Percentiles rank a stretch among this genome's conserved stretches.
These are phyloP conservation scores for Dicentrarchus labrax DNA, from an alignment of 2,113 vertebrate species.

Conservation along the genomic window DNA sequence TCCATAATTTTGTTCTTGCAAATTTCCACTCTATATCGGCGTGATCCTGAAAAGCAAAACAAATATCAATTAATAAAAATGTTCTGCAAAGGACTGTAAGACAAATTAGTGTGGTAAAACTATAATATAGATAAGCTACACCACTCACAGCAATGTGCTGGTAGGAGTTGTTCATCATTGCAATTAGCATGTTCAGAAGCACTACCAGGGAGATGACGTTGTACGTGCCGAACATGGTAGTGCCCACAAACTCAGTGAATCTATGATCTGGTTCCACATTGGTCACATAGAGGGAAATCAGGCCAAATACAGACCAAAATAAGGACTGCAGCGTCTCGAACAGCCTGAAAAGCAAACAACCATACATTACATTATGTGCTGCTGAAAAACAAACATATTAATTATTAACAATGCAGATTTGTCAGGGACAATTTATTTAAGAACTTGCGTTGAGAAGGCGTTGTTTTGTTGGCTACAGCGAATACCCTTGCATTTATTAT, in stretches of 20 bases:
- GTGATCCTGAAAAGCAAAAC: constrained; percentile 88
- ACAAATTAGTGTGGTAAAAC: constrained; percentile 1
- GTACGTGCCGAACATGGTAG: constrained; percentile 98
- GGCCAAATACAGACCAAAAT: constrained; percentile 98
- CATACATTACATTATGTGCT: constrained; percentile 15
- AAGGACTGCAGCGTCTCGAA: constrained; percentile 97
- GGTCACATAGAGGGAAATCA: constrained; percentile 95
- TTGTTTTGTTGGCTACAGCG: constrained; percentile 94
- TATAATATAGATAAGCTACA: background rate
- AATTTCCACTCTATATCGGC: constrained; percentile 99
- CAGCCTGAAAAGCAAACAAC: constrained; percentile 84
- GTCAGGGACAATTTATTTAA: constrained; percentile 16
- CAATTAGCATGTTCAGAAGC: constrained; percentile 99
- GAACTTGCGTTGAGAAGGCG: constrained; percentile 95
- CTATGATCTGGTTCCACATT: constrained; percentile 91
- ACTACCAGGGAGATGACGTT: constrained; percentile 98
- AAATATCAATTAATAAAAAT: constrained; percentile 25
- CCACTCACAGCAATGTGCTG: constrained; percentile 97
- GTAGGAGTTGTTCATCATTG: constrained; percentile 99
- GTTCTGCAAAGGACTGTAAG: background rate
- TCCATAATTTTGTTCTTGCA: constrained; percentile 98
- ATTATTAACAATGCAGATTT: constrained; percentile 23
- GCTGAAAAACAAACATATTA: background rate
- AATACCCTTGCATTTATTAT: constrained; percentile 90
- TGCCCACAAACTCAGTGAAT: constrained; percentile 97